Evolutionary conservation across 2,888 invertebrate species (phyloP), one percentile per base, ranked within the genome.

Genomic region (Latrodectus hesperus): DNA sequence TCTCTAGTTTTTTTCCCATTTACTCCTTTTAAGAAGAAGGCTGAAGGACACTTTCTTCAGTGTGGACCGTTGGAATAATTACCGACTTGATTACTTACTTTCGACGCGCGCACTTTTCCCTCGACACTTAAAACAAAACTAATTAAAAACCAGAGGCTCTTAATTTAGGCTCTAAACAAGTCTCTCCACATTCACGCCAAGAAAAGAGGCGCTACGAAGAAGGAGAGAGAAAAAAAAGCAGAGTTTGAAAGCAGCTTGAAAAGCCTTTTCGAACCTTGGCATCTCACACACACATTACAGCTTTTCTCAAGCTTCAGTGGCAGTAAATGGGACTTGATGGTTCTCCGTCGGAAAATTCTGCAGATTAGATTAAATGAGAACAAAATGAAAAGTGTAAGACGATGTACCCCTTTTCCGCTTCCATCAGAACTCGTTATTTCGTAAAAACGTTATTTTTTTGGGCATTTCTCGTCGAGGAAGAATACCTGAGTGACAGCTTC

Each of bases 281-380:
- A 16, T 11, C 60, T 60, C n/a, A n/a, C 60, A 12, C 60, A 60
- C 60, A 60, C 60, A 12, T 60, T 60, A 60, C n/a, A 16, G 12
- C 11, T 12, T 60, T 60, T 12, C 38, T n/a, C 60, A 60, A 60
- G 60, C 60, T n/a, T 60, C 60, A 60, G 14, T 14, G 60, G n/a
- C 60, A 60, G 60, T 78, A 65, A 65, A 26, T 76, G 11, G 51
- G n/a, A 26, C 64, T 68, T 60, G 72, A 80, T 72, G 74, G 73
- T 60, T 60, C 81, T 80, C 53, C 52, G 38, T 68, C 80, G 55
- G 26, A 71, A 49, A 51, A 65, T 51, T 14, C 51, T 53, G 55
- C 12, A 86, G 86, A 86, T 86, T 86, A 81, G 86, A 86, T 86
- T 86, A 86, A 86, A 86, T 49, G 86, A 71, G 80, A 65, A 76